phyloP scores from a whole-genome alignment of 2,797 vertebrate genomes.

The Lepidocolaptes lacrymiger region DNA sequence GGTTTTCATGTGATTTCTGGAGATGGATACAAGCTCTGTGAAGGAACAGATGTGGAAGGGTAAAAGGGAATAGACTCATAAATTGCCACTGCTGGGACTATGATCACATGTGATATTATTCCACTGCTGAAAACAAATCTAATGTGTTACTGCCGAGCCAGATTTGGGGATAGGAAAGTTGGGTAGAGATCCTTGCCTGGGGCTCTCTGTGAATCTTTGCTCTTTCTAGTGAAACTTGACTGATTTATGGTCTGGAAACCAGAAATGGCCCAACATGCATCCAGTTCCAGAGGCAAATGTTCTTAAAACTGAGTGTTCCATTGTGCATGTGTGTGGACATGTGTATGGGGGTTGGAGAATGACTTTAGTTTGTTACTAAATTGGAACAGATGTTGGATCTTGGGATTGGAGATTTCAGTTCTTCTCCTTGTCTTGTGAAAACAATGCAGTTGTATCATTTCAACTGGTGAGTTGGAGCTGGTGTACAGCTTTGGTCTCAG shows the following conservation, averaged over 20 bases:
- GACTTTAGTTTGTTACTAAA: conserved; percentile 46
- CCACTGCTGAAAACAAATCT: conserved; percentile 4
- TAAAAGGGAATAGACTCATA: not conserved
- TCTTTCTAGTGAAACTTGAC: not conserved
- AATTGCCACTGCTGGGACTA: not conserved
- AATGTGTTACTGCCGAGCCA: not conserved
- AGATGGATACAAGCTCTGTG: not conserved
- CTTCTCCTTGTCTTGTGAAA: conserved; percentile 2
- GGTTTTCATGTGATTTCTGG: not conserved
- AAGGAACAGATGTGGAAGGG: not conserved
- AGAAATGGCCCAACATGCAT: conserved; percentile 1
- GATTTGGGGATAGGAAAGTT: conserved; percentile 17
- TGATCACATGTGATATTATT: not conserved
- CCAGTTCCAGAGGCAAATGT: conserved; percentile 31
- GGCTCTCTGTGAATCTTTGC: not conserved
- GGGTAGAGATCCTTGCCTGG: conserved; percentile 28
- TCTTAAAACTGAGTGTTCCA: conserved; percentile 37
- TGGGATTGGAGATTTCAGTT: not conserved
- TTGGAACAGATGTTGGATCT: conserved; percentile 38
- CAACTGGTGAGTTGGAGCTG: not conserved
- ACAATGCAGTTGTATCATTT: not conserved
- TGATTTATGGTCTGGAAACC: conserved; percentile 52
- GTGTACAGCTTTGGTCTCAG: not conserved
- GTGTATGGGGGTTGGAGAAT: not conserved
- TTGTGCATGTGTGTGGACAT: not conserved